phyloP scores from a whole-genome alignment of 2,113 vertebrate species.

The Hydrochoerus hydrochaeris region DNA sequence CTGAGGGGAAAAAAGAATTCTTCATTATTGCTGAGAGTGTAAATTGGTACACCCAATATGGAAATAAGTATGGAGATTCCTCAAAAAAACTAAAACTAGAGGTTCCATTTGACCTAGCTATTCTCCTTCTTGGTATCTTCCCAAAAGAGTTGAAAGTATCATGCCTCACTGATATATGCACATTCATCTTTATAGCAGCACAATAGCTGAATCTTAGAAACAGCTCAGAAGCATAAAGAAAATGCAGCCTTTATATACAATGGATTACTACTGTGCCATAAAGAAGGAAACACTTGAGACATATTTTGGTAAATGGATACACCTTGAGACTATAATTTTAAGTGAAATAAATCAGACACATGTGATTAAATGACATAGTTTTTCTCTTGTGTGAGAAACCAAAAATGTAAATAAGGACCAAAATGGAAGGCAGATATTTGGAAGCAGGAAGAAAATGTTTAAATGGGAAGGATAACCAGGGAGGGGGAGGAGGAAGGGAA shows the following conservation, averaged over 20 bases:
- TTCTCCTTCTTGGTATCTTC: not conserved
- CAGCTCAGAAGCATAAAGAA: not conserved
- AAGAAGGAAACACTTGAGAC: not conserved
- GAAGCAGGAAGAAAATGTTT: not conserved
- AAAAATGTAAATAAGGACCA: not conserved
- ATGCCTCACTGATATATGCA: not conserved
- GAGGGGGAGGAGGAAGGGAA: not conserved
- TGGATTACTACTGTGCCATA: not conserved
- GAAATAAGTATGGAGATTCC: too few species aligned
- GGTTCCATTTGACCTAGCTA: not conserved
- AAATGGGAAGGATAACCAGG: not conserved
- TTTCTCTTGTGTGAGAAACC: not conserved
- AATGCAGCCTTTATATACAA: not conserved
- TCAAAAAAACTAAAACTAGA: too few species aligned
- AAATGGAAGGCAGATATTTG: not conserved
- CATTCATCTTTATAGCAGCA: not conserved
- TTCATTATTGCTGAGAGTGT: not conserved
- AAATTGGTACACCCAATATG: not conserved
- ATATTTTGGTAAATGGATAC: not conserved
- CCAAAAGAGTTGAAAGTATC: not conserved
- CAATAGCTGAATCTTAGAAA: not conserved
- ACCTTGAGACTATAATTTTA: not conserved
- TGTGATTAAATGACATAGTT: not conserved
- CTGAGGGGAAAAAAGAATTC: not conserved
- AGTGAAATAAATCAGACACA: not conserved